Base-by-base conservation (phyloP, 2,888 invertebrate species). In the Corythucha ciliata region DNA sequence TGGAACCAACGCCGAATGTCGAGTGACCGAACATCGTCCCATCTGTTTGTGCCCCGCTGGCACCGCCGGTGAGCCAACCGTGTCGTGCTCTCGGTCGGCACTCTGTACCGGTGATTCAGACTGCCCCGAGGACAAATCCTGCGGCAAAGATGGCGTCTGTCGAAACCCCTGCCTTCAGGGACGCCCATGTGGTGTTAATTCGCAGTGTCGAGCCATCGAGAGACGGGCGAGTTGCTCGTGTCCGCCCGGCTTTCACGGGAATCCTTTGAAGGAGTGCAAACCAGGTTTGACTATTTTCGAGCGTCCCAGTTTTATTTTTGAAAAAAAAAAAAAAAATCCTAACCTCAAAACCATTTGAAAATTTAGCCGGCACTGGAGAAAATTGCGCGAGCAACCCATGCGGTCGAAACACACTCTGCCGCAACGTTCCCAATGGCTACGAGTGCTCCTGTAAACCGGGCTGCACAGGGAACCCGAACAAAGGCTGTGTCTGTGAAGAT, bases 1-100 rank as follows among this genome's bases (percentile, higher is more conserved):
- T 62, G 90, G 90, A 4, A 77, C 76, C 58, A 82, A 85, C 65
- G 87, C 91, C 0, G 65, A 84, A 1, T 91, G 91, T 64, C 76
- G 79, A 57, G 79, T 85, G 0, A 79, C 81, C 2, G 81, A 83
- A 59, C 91, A 90, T 67, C 76, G 84, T 34, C 81, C 86, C 37
- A 76, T 91, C 3, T 92, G 92, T 65, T 76, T 86, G 53, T 92
- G 92, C 64, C 87, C 88, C 1, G 85, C 86, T 63, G 88, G 90
- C 14, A 86, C 76, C 64, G 82, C 82, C n/a, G 67, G 67, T 4
- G 85, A 89, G 64, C 86, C 89, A 0, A 77, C 76, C 52, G 78
- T 76, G 57, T 77, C 79, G 63, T 89, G 89, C 62, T 76, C 63
- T 74, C 2, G 83, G 80, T 61, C 87, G 14, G 52, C 47, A 4